Base-by-base conservation (phyloP, 2,888 invertebrate genomes). In the Ormyrus labotus region DNA sequence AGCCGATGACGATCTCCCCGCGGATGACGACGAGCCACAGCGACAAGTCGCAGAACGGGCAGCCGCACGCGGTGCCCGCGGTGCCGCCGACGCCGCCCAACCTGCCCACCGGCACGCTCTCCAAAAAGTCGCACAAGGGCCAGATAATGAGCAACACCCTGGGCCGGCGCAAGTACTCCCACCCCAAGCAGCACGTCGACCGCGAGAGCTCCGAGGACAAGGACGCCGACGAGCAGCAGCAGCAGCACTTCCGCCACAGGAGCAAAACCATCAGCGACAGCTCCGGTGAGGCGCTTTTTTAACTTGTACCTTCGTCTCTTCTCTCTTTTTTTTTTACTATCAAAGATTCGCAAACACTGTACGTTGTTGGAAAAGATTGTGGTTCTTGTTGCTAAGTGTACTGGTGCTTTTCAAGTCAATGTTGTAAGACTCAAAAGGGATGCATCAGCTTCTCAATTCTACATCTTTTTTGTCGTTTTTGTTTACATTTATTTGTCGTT, bases 211-310 rank as follows among this genome's bases (percentile, higher is more conserved):
- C 95, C 81, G 93, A 95, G 86, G 94, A 95, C 90, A 95, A 96
- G 90, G 96, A 96, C 83, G 93, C 93, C 11, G 96, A 96, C 72
- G 94, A 94, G 84, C 90, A 84, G 48, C 86, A 85, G 67, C 86
- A 85, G 57, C 85, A 83, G 70, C 88, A 70, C 50, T 88, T 88
- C 80, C 91, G 84, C 91, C 94, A 95, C 85, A 94, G 98, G 87
- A 97, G 97, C 92, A 97, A 96, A 92, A 98, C 97, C n/a, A 94
- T 97, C 84, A 96, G 97, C 85, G 97, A 98, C 91, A 93, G 95
- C 78, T 93, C 94, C 87, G 96, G 96, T 96, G 89, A 89, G 85
- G 19, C 34, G 11, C 9, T 13, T 0, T 55, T 13, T 13, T 5
- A 67, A 2, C 5, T 58, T 63, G 9, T 53, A 47, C 19, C 19